Conservation (phyloP, 2,113 vertebrate species). For the Eidolon helvum region DNA sequence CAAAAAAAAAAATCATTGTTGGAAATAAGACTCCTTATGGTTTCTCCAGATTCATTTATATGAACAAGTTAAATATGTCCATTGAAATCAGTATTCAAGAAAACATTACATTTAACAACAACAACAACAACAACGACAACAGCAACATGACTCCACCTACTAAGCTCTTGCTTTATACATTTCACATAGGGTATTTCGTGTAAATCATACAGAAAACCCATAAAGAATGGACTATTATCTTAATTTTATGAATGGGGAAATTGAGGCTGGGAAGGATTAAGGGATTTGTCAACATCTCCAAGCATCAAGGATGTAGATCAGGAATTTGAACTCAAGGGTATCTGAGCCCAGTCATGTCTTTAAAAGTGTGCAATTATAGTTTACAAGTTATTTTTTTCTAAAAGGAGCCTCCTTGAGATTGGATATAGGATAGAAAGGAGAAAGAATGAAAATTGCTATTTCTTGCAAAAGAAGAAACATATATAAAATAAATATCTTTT, state of each 20-base stretch:
- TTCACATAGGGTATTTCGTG: background rate
- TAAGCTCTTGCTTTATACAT: background rate
- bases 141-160: background rate
- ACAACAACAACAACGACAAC: background rate
- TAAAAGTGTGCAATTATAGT: background rate
- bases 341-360: background rate
- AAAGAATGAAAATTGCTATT: background rate
- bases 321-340: background rate
- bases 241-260: background rate
- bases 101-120: background rate
- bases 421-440: background rate
- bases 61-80: conserved; percentile 20
- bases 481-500: background rate
- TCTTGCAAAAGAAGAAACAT: background rate
- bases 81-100: background rate
- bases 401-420: background rate
- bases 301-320: background rate
- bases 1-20: background rate
- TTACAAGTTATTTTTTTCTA: background rate
- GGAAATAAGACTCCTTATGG: background rate
- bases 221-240: background rate
- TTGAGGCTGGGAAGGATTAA: background rate
- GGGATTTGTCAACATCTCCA: background rate
- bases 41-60: conserved; percentile 11
- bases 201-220: background rate